Percentiles rank a stretch among this genome's conserved stretches.
Evolutionary conservation across 2,113 vertebrate species (phyloP).

Genomic region (Pterocles orientalis): DNA sequence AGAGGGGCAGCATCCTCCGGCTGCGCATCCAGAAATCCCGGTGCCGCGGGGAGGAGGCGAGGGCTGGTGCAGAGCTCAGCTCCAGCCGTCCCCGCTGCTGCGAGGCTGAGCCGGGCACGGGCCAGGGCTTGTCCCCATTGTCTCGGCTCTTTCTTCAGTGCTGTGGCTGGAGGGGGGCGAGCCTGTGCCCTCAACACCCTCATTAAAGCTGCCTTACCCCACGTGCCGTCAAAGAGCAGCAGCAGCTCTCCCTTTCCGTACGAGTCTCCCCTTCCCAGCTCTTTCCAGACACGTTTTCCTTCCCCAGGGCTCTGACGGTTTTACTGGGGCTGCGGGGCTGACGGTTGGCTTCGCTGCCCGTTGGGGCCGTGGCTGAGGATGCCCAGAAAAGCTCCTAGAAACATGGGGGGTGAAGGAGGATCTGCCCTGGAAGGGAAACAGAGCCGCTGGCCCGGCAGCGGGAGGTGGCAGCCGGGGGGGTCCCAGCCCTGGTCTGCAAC

Average conservation of each 20-base stretch:
- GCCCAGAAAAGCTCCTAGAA: background rate
- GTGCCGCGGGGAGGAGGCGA: no score
- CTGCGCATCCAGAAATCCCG: background rate
- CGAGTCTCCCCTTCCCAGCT: background rate
- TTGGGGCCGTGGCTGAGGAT: background rate
- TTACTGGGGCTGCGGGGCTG: background rate
- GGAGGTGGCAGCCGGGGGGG: background rate
- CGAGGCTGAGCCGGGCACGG: background rate
- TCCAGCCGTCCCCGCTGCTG: background rate
- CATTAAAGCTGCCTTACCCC: constrained; percentile 52
- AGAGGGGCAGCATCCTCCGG: background rate
- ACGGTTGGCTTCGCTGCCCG: background rate
- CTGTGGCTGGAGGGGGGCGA: background rate
- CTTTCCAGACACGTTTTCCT: rapidly evolving
- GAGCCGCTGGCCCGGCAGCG: background rate
- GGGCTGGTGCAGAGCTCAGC: background rate
- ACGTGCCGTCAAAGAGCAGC: background rate
- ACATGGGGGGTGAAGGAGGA: background rate
- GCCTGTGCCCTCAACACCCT: background rate
- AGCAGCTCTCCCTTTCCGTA: background rate
- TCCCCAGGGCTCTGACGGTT: background rate
- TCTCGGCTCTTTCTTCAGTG: background rate
- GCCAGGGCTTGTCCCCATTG: background rate
- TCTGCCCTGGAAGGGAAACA: background rate
- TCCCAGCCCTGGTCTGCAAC: background rate